Conservation (phyloP, 2,797 vertebrate species). For the Cossypha caffra region DNA sequence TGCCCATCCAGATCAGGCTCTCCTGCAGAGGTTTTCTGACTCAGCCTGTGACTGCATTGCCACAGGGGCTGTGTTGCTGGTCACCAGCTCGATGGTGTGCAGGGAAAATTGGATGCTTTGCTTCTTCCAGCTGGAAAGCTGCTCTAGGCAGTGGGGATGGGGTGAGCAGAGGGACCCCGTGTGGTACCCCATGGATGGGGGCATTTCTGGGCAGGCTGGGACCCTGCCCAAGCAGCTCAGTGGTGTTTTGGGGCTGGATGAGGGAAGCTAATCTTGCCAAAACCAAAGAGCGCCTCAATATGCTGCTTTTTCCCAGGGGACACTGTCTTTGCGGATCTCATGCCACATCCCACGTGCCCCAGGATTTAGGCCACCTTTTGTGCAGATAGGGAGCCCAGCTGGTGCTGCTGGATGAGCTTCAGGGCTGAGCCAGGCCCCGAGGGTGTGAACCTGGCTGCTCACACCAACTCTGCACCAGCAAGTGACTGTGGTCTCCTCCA, state of each 20-base stretch:
- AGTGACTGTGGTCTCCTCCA: background rate
- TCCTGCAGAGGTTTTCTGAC: background rate
- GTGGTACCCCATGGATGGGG: fast-evolving
- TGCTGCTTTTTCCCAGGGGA: background rate
- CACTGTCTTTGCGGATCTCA: background rate
- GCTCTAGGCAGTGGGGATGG: background rate
- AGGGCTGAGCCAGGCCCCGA: background rate
- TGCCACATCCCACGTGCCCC: fast-evolving
- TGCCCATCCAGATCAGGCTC: background rate
- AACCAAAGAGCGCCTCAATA: background rate
- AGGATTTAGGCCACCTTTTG: background rate
- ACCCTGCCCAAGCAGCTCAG: fast-evolving
- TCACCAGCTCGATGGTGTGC: background rate
- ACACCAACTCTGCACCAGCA: background rate
- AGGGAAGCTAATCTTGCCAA: background rate
- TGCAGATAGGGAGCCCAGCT: background rate
- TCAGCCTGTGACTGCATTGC: background rate
- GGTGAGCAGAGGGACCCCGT: fast-evolving
- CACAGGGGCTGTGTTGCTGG: background rate
- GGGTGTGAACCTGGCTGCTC: background rate
- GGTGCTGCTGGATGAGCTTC: background rate
- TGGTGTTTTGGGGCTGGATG: background rate
- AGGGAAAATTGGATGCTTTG: background rate
- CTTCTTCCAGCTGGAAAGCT: background rate
- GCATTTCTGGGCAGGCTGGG: background rate